phyloP scores from a whole-genome alignment of 1,140 invertebrate genomes.

The Hylaeus volcanicus region DNA sequence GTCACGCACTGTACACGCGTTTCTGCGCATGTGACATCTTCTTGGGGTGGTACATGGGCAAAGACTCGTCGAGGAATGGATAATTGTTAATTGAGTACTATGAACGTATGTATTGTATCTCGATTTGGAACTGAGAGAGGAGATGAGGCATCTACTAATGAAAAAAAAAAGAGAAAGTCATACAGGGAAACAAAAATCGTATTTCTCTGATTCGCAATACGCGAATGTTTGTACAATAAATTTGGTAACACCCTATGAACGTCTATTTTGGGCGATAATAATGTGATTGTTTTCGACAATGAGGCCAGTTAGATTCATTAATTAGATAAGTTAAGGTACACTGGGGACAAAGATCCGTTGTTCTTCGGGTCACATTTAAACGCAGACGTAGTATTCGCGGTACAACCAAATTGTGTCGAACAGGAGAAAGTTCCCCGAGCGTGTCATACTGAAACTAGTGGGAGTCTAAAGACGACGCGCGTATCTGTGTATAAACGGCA shows the following conservation, averaged over 20 bases:
- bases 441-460: slow-evolving; percentile 54
- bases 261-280: too few relatives aligned
- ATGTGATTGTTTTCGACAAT: too few relatives aligned
- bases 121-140: too few relatives aligned
- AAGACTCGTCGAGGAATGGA: not conserved
- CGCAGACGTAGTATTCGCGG: not conserved
- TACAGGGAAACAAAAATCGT: too few relatives aligned
- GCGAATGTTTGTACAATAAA: not conserved
- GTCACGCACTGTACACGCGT: not conserved
- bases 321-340: not conserved
- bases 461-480: slow-evolving; percentile 48
- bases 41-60: not conserved
- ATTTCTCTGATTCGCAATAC: too few relatives aligned
- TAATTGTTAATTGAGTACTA: not conserved
- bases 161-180: too few relatives aligned
- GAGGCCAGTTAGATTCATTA: too few relatives aligned
- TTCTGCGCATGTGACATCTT: not conserved
- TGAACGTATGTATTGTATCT: too few relatives aligned
- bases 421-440: slow-evolving; percentile 58
- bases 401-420: slow-evolving; percentile 36
- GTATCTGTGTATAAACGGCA: slow-evolving; percentile 33
- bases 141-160: too few relatives aligned
- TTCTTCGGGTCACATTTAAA: not conserved
- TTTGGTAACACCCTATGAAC: too few relatives aligned
- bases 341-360: not conserved